Evolutionary conservation across 2,113 vertebrate genomes (phyloP), one percentile per base, ranked within the genome.

Genomic region (Esox niger): DNA sequence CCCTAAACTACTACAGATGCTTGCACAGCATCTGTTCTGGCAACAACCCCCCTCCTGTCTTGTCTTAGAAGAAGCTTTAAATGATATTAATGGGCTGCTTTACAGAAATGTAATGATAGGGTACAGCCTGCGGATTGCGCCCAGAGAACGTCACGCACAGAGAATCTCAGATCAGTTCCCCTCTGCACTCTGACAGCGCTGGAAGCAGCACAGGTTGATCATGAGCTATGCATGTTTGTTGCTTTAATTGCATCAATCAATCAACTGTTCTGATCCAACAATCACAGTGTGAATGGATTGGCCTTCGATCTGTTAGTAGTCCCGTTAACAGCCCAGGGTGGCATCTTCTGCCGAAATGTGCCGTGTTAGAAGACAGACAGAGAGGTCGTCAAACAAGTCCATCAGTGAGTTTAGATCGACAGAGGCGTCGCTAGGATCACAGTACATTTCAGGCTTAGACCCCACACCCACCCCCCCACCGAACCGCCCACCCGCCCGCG

Each of bases 371-470:
- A 46, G 9, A 64, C n/a, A 55, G 52, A 58, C 20, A 58, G n/a
- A 27, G 9, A 21, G 26, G 25, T 56, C 13, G 4, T 11, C n/a
- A 56, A 56, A 10, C 10, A 75, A 23, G 77, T 75, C 52, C 75
- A 66, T 75, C 76, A 62, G 64, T 74, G 27, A 73, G 67, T 56
- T 64, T n/a, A n/a, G n/a, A n/a, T n/a, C n/a, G n/a, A n/a, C n/a
- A n/a, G n/a, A n/a, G n/a, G n/a, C n/a, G n/a, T n/a, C n/a, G n/a
- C n/a, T n/a, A n/a, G n/a, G n/a, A n/a, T n/a, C n/a, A n/a, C n/a
- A n/a, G n/a, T n/a, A n/a, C n/a, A n/a, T n/a, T n/a, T n/a, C n/a
- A n/a, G n/a, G n/a, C n/a, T n/a, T n/a, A n/a, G n/a, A n/a, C n/a
- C n/a, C n/a, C n/a, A n/a, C n/a, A n/a, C n/a, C n/a, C n/a, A n/a